Evolutionary conservation across 2,797 vertebrate genomes (phyloP).

Genomic region (Hydrophis major): DNA sequence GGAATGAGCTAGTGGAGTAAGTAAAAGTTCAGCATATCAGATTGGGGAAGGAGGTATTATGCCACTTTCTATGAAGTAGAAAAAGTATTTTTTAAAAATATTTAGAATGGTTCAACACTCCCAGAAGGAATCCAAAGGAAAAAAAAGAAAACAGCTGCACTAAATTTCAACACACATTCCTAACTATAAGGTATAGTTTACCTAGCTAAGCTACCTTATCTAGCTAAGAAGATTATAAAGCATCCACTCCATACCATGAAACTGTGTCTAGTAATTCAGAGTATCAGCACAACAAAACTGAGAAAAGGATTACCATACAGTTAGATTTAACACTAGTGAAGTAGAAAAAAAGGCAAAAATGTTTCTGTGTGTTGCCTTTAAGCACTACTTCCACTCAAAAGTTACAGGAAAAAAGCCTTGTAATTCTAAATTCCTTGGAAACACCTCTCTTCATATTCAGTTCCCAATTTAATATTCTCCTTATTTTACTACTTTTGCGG

Average conservation of each 20-base stretch:
- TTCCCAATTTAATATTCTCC: not conserved
- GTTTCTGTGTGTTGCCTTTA: not conserved
- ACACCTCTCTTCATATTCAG: not conserved
- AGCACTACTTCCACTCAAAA: not conserved
- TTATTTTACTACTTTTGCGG: not conserved
- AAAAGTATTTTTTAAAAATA: not conserved
- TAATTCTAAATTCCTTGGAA: not conserved
- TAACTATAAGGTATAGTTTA: not conserved
- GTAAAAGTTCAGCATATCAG: not conserved
- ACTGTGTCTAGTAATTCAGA: not conserved
- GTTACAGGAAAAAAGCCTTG: not conserved
- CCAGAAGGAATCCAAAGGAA: not conserved
- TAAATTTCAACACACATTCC: not conserved
- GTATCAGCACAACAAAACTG: not conserved
- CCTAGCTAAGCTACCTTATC: not conserved
- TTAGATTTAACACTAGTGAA: not conserved
- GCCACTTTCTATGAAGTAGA: not conserved
- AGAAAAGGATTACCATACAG: not conserved
- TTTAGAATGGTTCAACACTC: not conserved
- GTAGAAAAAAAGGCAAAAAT: not conserved
- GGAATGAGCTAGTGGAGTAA: not conserved
- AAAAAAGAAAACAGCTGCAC: not conserved
- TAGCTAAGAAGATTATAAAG: not conserved
- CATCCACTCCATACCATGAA: not conserved
- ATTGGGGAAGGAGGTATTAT: not conserved